Conservation (phyloP, 2,113 vertebrate species). For the Hyperoodon ampullatus region DNA sequence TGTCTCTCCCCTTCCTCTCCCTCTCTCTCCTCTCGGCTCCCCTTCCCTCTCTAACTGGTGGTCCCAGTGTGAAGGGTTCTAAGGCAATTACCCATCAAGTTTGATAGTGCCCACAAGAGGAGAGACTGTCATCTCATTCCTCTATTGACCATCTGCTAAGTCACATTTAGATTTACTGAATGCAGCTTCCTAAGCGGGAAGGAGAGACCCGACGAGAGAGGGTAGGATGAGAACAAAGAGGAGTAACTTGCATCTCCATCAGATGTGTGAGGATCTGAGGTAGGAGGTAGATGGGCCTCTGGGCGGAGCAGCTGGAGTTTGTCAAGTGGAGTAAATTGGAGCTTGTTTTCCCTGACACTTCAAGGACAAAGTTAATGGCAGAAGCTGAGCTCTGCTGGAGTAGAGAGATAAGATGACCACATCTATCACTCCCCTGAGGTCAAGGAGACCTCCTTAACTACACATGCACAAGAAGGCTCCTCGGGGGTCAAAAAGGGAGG, state of each 20-base stretch:
- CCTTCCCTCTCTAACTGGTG: not conserved
- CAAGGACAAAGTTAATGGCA: not conserved
- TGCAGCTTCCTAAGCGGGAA: not conserved
- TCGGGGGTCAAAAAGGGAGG: not conserved
- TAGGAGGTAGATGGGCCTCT: not conserved
- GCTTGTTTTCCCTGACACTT: not conserved
- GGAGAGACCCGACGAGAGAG: not conserved
- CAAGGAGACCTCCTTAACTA: not conserved
- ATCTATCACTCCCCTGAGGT: not conserved
- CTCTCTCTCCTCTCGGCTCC: not conserved
- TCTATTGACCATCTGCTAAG: not conserved
- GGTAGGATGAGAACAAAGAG: not conserved
- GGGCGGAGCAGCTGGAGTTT: not conserved
- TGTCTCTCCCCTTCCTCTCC: not conserved
- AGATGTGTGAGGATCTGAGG: not conserved
- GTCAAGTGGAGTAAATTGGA: not conserved
- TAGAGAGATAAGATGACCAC: not conserved
- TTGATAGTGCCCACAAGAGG: not conserved
- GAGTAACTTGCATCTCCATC: not conserved
- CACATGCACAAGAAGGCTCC: not conserved
- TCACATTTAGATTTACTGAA: not conserved
- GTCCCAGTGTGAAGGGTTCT: not conserved
- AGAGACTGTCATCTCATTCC: not conserved
- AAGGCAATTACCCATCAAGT: not conserved
- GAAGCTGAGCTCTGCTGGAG: not conserved